Percentiles rank a stretch among this genome's conserved stretches.
These are phyloP conservation scores for Falco rusticolus DNA, from an alignment of 2,797 vertebrate genomes.

Conservation along the genomic window DNA sequence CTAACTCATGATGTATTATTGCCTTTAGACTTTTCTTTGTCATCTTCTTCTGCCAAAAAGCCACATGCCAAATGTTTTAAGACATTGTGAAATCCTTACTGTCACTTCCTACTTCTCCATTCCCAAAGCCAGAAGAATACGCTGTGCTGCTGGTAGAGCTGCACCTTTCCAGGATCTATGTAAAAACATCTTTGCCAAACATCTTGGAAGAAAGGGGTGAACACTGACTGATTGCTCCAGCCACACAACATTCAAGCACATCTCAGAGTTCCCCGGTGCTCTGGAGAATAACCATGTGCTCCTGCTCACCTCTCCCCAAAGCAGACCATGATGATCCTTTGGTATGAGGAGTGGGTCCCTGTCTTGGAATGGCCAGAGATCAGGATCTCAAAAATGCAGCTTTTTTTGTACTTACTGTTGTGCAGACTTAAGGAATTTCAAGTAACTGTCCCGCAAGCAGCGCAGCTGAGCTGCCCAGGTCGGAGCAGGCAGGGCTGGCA, in stretches of 20 bases:
- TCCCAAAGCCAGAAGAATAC: not conserved
- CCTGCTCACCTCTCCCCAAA: not conserved
- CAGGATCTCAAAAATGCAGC: not conserved
- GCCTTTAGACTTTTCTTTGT: not conserved
- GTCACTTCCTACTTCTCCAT: not conserved
- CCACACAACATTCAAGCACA: accelerated
- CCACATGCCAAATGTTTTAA: not conserved
- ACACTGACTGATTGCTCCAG: not conserved
- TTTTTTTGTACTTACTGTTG: not conserved
- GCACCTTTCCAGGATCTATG: not conserved
- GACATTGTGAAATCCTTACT: not conserved
- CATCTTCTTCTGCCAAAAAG: not conserved
- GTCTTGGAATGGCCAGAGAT: not conserved
- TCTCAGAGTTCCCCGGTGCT: accelerated
- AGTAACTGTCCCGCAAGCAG: not conserved
- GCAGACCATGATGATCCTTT: accelerated
- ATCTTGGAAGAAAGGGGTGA: not conserved
- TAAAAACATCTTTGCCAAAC: not conserved
- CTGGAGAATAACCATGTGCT: not conserved
- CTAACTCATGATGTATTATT: not conserved
- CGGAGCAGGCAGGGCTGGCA: accelerated
- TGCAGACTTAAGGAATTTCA: not conserved
- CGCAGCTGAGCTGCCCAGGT: not conserved
- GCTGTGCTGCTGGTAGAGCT: not conserved
- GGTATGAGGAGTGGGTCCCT: not conserved